phyloP scores from a whole-genome alignment of 2,113 vertebrate genomes.

The Dicentrarchus labrax region DNA sequence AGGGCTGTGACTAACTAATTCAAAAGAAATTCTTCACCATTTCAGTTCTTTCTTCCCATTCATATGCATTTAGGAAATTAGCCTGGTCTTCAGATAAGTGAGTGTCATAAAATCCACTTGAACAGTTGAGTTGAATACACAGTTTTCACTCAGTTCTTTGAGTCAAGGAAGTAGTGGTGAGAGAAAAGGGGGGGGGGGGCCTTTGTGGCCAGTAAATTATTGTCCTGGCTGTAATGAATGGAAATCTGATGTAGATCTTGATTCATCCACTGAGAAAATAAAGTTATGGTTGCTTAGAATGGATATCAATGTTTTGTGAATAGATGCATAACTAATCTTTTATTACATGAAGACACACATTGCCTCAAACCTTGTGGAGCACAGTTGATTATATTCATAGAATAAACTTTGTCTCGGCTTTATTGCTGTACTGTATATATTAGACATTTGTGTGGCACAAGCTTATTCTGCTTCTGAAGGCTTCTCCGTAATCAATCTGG shows the following conservation, averaged over 20 bases:
- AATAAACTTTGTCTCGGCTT: neutral
- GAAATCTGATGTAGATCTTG: conserved; percentile 8
- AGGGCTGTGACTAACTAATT: conserved; percentile 1
- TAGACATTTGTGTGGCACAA: neutral
- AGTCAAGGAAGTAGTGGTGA: conserved; percentile 2
- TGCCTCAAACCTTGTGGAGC: neutral
- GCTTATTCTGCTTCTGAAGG: conserved; percentile 14
- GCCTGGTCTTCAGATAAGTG: conserved; percentile 20
- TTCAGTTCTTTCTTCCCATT: conserved; percentile 48
- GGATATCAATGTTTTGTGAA: conserved; percentile 1
- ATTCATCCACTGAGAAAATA: conserved; percentile 11
- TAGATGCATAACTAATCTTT: conserved; percentile 15
- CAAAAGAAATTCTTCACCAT: conserved; percentile 35
- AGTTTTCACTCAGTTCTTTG: conserved; percentile 9
- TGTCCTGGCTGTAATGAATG: conserved; percentile 31
- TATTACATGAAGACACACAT: conserved; percentile 18
- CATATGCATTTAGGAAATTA: conserved; percentile 28
- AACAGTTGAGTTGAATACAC: conserved; percentile 17
- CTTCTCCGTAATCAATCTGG: conserved; percentile 41
- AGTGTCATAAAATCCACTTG: conserved; percentile 37
- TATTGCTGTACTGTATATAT: neutral
- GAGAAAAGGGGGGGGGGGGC: neutral
- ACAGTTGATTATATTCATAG: conserved; percentile 1
- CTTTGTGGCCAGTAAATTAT: neutral
- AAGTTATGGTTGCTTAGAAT: neutral